Conservation (phyloP, 2,888 invertebrate genomes). For the Drosophila subquinaria region DNA sequence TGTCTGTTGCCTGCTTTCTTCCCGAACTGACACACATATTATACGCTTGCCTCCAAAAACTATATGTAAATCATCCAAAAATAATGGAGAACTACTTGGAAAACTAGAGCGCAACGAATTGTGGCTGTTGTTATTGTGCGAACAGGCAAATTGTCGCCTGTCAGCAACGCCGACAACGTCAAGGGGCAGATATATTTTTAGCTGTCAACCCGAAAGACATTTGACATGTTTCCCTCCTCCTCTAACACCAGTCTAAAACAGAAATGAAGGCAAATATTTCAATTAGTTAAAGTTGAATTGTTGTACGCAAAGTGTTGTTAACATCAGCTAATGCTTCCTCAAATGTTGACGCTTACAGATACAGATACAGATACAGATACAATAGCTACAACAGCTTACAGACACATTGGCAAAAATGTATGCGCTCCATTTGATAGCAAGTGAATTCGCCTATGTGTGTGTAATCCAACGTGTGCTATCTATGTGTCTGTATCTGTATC, state of each 20-base stretch:
- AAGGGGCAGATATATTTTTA: slow-evolving; percentile 64
- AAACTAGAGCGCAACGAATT: slow-evolving; percentile 70
- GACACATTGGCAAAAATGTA: slow-evolving; percentile 36
- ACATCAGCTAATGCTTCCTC: slow-evolving; percentile 53
- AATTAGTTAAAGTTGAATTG: slow-evolving; percentile 71
- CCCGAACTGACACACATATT: slow-evolving; percentile 68
- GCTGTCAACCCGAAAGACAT: slow-evolving; percentile 70
- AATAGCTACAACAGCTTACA: slow-evolving; percentile 5
- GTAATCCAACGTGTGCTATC: slow-evolving; percentile 50
- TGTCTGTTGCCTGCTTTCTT: not conserved
- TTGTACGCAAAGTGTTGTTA: slow-evolving; percentile 31
- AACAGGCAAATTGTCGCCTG: slow-evolving; percentile 70
- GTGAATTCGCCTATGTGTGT: slow-evolving; percentile 27
- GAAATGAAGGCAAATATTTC: slow-evolving; percentile 52
- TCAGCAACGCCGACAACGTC: slow-evolving; percentile 51
- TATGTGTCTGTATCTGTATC: slow-evolving; percentile 32
- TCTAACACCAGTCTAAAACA: not conserved
- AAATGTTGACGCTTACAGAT: slow-evolving; percentile 50
- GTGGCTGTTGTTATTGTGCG: slow-evolving; percentile 34
- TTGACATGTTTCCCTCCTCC: slow-evolving; percentile 60
- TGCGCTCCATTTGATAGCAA: slow-evolving; percentile 69
- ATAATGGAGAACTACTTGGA: slow-evolving; percentile 49
- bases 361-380: slow-evolving; percentile 1
- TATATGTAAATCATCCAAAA: slow-evolving; percentile 6
- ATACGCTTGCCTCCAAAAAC: slow-evolving; percentile 24